phyloP scores from a whole-genome alignment of 2,888 invertebrate genomes.

The Leptinotarsa rubiginosa region DNA sequence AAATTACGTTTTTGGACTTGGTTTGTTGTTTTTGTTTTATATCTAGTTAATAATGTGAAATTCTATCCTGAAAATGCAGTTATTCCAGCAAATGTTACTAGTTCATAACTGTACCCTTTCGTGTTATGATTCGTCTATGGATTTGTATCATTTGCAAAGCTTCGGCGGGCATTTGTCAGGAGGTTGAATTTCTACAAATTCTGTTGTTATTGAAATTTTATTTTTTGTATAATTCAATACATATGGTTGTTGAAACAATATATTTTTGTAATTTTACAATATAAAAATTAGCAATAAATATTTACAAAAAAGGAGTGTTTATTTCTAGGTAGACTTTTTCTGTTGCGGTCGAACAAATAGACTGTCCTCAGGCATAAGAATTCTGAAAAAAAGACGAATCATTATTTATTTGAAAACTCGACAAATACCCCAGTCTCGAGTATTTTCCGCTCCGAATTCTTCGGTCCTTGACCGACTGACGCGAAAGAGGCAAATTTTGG shows the following conservation, averaged over 20 bases:
- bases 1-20: neutral
- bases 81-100: too few species aligned
- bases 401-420: neutral
- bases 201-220: conserved; percentile 16
- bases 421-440: too few species aligned
- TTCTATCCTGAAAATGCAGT: too few species aligned
- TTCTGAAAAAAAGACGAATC: conserved; percentile 51
- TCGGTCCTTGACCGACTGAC: too few species aligned
- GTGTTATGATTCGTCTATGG: too few species aligned
- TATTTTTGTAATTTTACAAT: conserved; percentile 28
- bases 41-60: neutral
- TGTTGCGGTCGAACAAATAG: conserved; percentile 58
- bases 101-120: too few species aligned
- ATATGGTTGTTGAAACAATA: conserved; percentile 18
- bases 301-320: conserved; percentile 19
- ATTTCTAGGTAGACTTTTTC: conserved; percentile 49
- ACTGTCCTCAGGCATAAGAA: conserved; percentile 64
- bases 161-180: neutral
- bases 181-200: conserved; percentile 4
- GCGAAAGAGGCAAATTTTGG: too few species aligned
- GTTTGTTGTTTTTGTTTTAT: neutral
- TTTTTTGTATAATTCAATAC: conserved; percentile 12
- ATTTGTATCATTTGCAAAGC: too few species aligned
- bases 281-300: conserved; percentile 30
- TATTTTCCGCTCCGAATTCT: too few species aligned